phyloP scores from a whole-genome alignment of 2,888 invertebrate species.

The Campaea margaritaria region DNA sequence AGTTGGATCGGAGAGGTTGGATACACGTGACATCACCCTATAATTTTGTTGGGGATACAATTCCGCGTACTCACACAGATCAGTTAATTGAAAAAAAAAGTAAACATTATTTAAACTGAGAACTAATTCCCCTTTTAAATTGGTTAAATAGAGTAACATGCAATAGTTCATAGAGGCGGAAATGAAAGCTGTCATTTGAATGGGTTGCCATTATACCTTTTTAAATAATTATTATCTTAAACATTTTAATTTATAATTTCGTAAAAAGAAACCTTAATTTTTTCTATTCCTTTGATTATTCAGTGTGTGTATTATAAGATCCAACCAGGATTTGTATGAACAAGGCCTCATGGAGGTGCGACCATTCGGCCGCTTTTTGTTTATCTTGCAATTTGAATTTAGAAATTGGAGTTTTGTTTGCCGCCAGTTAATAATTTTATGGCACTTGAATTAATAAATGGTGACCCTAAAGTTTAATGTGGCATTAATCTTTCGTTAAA shows the following conservation, averaged over 20 bases:
- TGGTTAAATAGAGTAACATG: no score
- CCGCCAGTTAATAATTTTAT: slow-evolving; percentile 40
- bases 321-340: no score
- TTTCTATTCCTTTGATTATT: no score
- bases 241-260: no score
- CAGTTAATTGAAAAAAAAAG: neutral
- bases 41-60: neutral
- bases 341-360: slow-evolving; percentile 29
- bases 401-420: slow-evolving; percentile 48
- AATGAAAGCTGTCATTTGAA: no score
- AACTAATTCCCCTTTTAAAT: no score
- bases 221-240: no score
- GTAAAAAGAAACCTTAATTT: no score
- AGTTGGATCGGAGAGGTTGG: no score
- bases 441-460: slow-evolving; percentile 29
- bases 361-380: slow-evolving; percentile 46
- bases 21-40: neutral
- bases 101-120: no score
- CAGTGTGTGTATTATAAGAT: slow-evolving; percentile 6
- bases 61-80: neutral
- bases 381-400: slow-evolving; percentile 52
- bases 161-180: no score
- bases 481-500: slow-evolving; percentile 30
- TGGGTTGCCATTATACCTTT: no score
- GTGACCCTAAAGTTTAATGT: slow-evolving; percentile 32